A percentile compares a stretch with the other conserved stretches of the same genome.
phyloP scores from a whole-genome alignment of 1,140 invertebrate genomes.

The Muscidifurax raptorellus region DNA sequence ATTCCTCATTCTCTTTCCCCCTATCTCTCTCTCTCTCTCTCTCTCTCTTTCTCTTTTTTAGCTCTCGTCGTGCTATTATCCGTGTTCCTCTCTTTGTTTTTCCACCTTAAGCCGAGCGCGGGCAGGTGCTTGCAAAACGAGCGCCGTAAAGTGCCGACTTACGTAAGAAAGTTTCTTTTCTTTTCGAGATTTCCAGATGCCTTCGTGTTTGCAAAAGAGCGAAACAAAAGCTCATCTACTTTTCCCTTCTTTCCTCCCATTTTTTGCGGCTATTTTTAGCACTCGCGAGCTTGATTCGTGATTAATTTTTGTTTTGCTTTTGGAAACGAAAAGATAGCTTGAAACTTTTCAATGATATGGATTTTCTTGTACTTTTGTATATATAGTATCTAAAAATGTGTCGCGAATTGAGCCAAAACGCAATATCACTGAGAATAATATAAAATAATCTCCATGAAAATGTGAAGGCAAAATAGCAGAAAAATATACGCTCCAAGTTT shows the following conservation, averaged over 20 bases:
- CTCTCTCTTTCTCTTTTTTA: neutral
- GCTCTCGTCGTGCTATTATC: neutral
- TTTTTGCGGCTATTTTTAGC: neutral
- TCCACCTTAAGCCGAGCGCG: slow-evolving; percentile 33
- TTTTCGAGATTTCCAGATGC: neutral
- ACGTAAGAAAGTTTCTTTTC: slow-evolving; percentile 19
- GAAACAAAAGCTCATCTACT: neutral
- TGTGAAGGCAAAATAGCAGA: neutral
- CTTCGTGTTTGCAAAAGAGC: neutral
- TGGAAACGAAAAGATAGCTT: neutral
- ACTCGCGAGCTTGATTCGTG: neutral
- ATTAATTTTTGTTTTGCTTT: neutral
- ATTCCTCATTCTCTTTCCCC: neutral
- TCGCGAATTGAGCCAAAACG: too few species aligned
- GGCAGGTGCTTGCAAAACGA: slow-evolving; percentile 5
- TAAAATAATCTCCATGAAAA: neutral
- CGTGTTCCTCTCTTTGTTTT: neutral
- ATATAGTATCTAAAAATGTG: too few species aligned
- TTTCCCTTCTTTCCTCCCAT: neutral
- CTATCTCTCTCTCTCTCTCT: neutral
- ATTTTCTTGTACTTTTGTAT: neutral
- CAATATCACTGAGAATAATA: neutral
- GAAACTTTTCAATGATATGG: neutral
- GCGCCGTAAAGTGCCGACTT: slow-evolving; percentile 12
- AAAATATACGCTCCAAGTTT: neutral